Evolutionary conservation across 2,797 vertebrate species (phyloP), one percentile per base, ranked within the genome.

Genomic region (Sphenodon punctatus): DNA sequence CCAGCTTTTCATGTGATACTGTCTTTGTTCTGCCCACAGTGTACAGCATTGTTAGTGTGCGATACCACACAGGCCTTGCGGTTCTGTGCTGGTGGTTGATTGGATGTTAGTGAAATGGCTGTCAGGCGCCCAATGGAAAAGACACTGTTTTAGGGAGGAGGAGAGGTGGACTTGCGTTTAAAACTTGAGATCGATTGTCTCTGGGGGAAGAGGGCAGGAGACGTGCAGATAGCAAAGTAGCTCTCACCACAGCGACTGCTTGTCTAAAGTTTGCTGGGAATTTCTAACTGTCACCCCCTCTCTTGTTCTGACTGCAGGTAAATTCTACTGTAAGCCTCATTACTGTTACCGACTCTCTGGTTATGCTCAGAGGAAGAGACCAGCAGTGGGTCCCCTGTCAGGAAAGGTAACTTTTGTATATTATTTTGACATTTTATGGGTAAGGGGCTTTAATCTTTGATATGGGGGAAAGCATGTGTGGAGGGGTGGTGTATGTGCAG

Each of bases 291-390:
- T 30, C 72, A 61, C 76, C 38, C 10, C 36, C 23, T 38, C 41
- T 10, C 12, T 41, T 75, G 22, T 91, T 88, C 82, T 65, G 64
- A 74, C 92, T 91, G 10, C 93, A 99, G 99, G 98, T 80, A 99
- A 99, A 93, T 99, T 99, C 95, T 99, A 99, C 96, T 99, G 99
- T 94, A 99, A 99, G 90, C 98, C 99, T 25, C 99, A 99, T 95
- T 99, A 97, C 95, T 99, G 98, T 86, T 98, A 99, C 81, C 97
- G 99, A 27, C 96, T 97, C 46, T 99, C 98, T 13, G 97, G 98
- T 80, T 97, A 97, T 63, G 96, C 97, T 42, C 98, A 99, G 91
- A 97, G 98, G 93, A 99, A 99, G 95, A 97, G 98, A 86, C 98
- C 98, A 2, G 98, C 98, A 16, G 91, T 96, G 49, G 94, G 95